phyloP scores from a whole-genome alignment of 2,797 vertebrate species.

The Acropternis orthonyx region DNA sequence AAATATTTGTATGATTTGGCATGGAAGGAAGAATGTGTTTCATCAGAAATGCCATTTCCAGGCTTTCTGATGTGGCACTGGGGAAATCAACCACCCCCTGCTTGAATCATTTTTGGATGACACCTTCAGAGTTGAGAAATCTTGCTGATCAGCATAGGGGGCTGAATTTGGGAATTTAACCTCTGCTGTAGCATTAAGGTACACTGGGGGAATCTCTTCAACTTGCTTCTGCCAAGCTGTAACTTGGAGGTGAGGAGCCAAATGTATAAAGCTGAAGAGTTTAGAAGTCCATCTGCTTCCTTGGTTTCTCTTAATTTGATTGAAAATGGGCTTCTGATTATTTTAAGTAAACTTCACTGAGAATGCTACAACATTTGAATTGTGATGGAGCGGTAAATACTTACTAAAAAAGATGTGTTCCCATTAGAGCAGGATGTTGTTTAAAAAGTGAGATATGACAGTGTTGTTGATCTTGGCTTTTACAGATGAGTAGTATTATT shows the following conservation, averaged over 20 bases:
- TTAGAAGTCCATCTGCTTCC: neutral
- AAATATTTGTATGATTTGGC: slow-evolving; percentile 47
- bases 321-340: neutral
- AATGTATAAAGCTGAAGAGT: neutral
- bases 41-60: slow-evolving; percentile 39
- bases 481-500: neutral
- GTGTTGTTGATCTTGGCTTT: neutral
- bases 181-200: neutral
- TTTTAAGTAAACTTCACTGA: neutral
- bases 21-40: neutral
- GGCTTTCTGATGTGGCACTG: slow-evolving; percentile 37
- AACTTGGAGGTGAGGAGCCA: neutral
- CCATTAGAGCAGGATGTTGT: neutral
- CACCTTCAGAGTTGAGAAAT: slow-evolving; percentile 58
- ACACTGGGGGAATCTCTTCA: neutral
- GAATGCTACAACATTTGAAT: neutral
- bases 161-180: neutral
- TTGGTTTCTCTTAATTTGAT: neutral
- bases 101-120: slow-evolving; percentile 62
- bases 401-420: neutral
- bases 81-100: slow-evolving; percentile 55
- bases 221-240: neutral
- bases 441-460: fast-evolving
- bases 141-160: fast-evolving
- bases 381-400: neutral